Evolutionary conservation across 37 sponge, comb jelly and placozoan genomes (phyloP), one percentile per base, ranked within the genome.

Genomic region (Oopsacas minuta): DNA sequence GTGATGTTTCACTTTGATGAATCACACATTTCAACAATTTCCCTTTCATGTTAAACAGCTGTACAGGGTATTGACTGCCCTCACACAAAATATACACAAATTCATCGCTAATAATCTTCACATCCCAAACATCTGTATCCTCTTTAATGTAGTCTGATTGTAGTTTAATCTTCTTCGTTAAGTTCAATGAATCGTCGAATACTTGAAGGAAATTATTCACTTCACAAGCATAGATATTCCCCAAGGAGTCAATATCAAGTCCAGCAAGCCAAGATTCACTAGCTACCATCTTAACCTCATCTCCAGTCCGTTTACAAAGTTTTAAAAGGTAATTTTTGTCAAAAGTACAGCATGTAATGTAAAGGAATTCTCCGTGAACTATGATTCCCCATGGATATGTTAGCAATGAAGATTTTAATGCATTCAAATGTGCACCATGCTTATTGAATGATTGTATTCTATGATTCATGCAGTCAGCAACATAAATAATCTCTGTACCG

Each of bases 381-480:
- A n/a, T 12, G 17, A 61, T 34, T 25, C 75, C 75, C 75, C 75
- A 61, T 32, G 75, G 75, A 34, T 25, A 61, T 3, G 75, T 61
- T 25, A 61, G 22, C 1, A 61, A 61, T 7, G 75, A 12, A 25
- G 75, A 61, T 25, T 10, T 61, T 10, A 61, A 32, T 20, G 75
- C 20, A 5, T 61, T 61, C 20, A 61, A 25, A 10, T n/a, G 30
- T 32, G 22, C 28, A 3, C 75, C 75, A n/a, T 61, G 22, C 75
- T 61, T 61, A 10, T 61, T 34, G 75, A 61, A 61, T 5, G 28
- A 61, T n/a, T 61, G 75, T 3, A 61, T 12, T 61, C 75, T 61
- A 61, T 61, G 75, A 34, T 61, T 61, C 75, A 61, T 25, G 30
- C 75, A 61, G 22, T 61, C 75, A 25, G 75, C 75, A 61, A 61